Conservation (phyloP, 2,113 vertebrate genomes). For the Bambusicola thoracicus region DNA sequence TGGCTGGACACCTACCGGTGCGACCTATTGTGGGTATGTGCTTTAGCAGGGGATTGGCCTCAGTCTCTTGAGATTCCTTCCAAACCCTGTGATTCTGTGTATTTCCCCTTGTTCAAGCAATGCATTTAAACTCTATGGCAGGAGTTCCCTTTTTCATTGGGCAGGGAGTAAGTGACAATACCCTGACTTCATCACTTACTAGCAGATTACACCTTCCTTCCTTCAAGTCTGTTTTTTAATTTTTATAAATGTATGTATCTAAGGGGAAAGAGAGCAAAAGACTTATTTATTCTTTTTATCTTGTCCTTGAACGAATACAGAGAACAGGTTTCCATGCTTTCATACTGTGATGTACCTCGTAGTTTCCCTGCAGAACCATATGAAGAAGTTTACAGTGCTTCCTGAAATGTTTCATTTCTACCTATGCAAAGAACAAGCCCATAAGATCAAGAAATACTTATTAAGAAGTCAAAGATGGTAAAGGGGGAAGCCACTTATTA, state of each 20-base stretch:
- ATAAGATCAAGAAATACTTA: not conserved
- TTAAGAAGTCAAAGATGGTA: not conserved
- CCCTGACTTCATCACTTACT: not conserved
- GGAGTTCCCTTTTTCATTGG: not conserved
- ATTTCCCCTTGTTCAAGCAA: not conserved
- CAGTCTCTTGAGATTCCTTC: no score
- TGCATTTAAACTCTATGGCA: not conserved
- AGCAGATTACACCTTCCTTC: not conserved
- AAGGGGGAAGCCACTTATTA: not conserved
- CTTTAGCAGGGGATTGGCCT: no score
- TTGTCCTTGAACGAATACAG: not conserved
- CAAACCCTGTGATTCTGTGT: no score
- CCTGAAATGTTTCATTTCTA: not conserved
- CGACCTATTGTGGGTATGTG: no score
- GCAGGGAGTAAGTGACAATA: not conserved
- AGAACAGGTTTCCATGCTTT: not conserved
- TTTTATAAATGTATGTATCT: not conserved
- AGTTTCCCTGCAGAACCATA: not conserved
- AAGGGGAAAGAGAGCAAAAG: not conserved
- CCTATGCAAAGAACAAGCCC: not conserved
- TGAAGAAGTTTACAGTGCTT: not conserved
- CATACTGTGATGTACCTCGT: not conserved
- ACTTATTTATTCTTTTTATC: not conserved
- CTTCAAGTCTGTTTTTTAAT: not conserved
- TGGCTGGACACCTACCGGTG: no score